phyloP scores from a whole-genome alignment of 2,797 vertebrate species.

The Trachops cirrhosus region DNA sequence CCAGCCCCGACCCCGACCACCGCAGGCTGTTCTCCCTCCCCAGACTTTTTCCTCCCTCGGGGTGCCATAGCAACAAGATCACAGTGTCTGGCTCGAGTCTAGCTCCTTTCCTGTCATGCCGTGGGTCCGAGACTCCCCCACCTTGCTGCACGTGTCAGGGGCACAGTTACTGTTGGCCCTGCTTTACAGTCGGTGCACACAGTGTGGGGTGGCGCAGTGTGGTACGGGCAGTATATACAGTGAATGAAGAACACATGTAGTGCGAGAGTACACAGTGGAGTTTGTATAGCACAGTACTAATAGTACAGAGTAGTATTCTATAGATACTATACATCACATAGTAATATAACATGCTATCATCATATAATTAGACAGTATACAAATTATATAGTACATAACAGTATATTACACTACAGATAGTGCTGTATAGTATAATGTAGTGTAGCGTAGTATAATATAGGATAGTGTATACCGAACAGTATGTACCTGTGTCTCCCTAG shows the following conservation, averaged over 20 bases:
- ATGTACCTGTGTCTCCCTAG: neutral
- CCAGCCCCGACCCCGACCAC: fast-evolving
- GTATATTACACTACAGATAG: neutral
- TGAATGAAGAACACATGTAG: neutral
- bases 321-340: neutral
- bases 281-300: too few relatives aligned
- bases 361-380: too few relatives aligned
- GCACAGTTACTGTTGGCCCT: fast-evolving
- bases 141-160: neutral
- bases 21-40: fast-evolving
- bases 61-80: neutral
- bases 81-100: fast-evolving
- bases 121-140: too few relatives aligned
- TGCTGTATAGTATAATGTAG: neutral
- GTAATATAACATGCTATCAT: too few relatives aligned
- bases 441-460: neutral
- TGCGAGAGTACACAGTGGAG: too few relatives aligned
- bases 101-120: neutral
- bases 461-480: neutral
- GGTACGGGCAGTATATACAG: too few relatives aligned
- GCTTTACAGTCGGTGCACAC: neutral
- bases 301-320: neutral
- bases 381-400: too few relatives aligned
- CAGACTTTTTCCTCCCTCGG: neutral
- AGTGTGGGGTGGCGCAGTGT: neutral